Conservation (phyloP, 2,888 invertebrate species). For the Lochmaea crataegi region DNA sequence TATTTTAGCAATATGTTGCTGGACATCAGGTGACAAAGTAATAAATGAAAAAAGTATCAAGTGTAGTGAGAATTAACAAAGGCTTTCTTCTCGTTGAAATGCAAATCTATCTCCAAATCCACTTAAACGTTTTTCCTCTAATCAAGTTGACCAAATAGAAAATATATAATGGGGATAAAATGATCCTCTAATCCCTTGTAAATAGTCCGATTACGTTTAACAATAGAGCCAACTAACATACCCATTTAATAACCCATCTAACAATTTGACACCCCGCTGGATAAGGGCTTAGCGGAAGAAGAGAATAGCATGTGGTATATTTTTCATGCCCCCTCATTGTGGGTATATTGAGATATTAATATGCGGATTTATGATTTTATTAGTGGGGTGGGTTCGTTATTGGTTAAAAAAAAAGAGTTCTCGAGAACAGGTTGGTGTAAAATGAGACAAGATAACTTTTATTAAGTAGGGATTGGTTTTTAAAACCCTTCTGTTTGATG, state of each 20-base stretch:
- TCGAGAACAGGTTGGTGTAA: constrained; percentile 33
- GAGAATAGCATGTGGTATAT: constrained; percentile 44
- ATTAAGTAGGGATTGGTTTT: constrained; percentile 16
- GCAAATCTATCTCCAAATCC: constrained; percentile 8
- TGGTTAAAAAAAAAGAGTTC: constrained; percentile 5
- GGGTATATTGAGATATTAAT: constrained; percentile 42
- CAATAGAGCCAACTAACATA: constrained; percentile 39
- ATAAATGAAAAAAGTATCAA: too few species aligned
- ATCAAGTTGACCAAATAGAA: constrained; percentile 23
- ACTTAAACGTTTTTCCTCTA: constrained; percentile 13
- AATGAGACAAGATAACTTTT: constrained; percentile 24
- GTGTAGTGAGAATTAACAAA: too few species aligned
- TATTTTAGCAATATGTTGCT: too few species aligned
- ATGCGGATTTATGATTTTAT: constrained; percentile 32
- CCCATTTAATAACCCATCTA: constrained; percentile 46
- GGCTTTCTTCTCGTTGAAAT: constrained; percentile 5
- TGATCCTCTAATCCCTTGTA: constrained; percentile 43
- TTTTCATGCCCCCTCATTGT: constrained; percentile 35
- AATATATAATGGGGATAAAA: constrained; percentile 16
- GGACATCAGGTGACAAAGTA: too few species aligned
- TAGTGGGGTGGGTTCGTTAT: constrained; percentile 15
- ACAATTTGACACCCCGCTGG: constrained; percentile 46
- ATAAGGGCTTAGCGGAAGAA: constrained; percentile 32
- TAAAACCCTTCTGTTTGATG: constrained; percentile 12
- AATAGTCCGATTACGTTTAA: constrained; percentile 45